These are phyloP conservation scores for Brachionus calyciflorus DNA, from an alignment of 1,140 invertebrate genomes.

Conservation along the genomic window DNA sequence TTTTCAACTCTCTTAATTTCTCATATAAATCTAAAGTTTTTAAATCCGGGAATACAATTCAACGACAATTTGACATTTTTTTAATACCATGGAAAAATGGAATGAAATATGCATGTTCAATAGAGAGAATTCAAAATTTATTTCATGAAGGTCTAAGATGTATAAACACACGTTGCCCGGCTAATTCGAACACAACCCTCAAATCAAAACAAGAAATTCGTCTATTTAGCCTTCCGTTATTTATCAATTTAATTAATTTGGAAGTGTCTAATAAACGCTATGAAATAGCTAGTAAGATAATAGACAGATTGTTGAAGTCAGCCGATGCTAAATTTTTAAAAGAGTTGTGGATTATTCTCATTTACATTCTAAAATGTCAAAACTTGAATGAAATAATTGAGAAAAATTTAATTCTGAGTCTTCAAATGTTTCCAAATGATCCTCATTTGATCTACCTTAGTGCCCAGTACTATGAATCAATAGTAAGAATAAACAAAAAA, in stretches of 20 bases:
- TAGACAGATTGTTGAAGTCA: slow-evolving; percentile 24
- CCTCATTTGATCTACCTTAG: background rate
- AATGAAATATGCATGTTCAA: slow-evolving; percentile 12
- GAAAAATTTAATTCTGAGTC: background rate
- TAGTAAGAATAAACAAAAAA: background rate
- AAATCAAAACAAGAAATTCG: slow-evolving; percentile 8
- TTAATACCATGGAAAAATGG: slow-evolving; percentile 16
- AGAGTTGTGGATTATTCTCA: slow-evolving; percentile 22
- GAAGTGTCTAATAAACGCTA: slow-evolving; percentile 24
- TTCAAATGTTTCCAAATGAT: slow-evolving; percentile 41
- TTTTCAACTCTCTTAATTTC: background rate
- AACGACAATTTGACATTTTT: slow-evolving; percentile 24
- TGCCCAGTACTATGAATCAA: slow-evolving; percentile 19
- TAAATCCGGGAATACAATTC: background rate
- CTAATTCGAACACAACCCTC: background rate
- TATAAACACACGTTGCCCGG: slow-evolving; percentile 25
- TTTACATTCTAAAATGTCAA: slow-evolving; percentile 26
- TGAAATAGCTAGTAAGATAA: slow-evolving; percentile 22
- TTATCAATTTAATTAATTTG: slow-evolving; percentile 21
- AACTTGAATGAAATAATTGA: background rate
- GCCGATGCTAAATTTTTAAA: slow-evolving; percentile 10
- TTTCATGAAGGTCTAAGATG: slow-evolving; percentile 38
- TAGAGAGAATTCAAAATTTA: slow-evolving; percentile 33
- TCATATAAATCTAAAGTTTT: background rate
- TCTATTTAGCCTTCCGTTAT: slow-evolving; percentile 16